These are phyloP conservation scores for Oxyruncus cristatus DNA, from an alignment of 2,113 vertebrate species.

Conservation along the genomic window DNA sequence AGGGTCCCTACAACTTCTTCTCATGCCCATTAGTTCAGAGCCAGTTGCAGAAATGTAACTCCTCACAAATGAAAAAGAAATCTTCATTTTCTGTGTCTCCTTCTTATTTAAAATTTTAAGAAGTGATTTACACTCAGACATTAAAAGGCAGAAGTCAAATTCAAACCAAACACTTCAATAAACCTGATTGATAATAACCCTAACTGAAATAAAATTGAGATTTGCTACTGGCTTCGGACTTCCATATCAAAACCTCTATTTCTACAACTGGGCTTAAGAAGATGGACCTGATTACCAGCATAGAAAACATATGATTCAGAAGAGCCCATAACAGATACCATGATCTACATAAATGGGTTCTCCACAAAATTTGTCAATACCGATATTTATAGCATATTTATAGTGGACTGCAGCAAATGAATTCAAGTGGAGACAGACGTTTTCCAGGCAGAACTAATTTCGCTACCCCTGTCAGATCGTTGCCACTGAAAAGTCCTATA, in stretches of 20 bases:
- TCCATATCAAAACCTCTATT: background rate
- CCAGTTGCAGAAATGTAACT: background rate
- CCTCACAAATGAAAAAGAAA: background rate
- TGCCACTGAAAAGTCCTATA: too few species aligned
- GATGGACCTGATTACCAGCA: background rate
- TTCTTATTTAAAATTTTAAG: background rate
- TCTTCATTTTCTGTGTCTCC: background rate
- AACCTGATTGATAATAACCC: rapidly evolving
- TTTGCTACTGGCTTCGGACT: background rate
- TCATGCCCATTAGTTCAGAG: background rate
- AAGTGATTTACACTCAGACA: background rate
- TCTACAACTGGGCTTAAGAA: background rate
- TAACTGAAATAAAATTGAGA: background rate
- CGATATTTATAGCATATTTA: rapidly evolving
- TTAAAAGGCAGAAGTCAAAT: background rate
- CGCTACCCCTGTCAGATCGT: too few species aligned
- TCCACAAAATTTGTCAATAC: background rate
- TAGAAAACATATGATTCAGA: background rate
- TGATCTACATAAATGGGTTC: background rate
- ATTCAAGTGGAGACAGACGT: too few species aligned
- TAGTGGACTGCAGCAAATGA: background rate
- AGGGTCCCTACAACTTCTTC: background rate
- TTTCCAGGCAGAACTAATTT: too few species aligned
- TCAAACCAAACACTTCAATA: background rate
- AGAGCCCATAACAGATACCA: background rate